These are phyloP conservation scores for Plemyria rubiginata DNA, from an alignment of 2,888 invertebrate species.

Conservation along the genomic window DNA sequence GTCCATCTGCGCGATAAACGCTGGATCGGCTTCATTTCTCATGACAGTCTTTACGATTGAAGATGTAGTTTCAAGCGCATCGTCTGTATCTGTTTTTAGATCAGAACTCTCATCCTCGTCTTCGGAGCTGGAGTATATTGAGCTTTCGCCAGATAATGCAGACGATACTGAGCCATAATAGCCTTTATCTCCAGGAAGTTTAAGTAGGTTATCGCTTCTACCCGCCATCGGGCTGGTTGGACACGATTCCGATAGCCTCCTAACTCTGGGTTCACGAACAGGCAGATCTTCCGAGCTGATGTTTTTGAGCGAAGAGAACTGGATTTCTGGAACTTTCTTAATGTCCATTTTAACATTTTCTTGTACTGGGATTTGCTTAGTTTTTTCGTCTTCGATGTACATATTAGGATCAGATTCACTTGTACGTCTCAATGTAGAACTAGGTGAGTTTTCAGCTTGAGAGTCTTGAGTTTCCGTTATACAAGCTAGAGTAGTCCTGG, in stretches of 20 bases:
- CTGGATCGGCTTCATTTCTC: constrained; percentile 63
- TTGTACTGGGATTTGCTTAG: constrained; percentile 38
- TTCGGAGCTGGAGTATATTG: constrained; percentile 73
- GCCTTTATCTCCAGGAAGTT: constrained; percentile 65
- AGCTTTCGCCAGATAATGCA: constrained; percentile 75
- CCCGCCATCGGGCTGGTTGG: constrained; percentile 71
- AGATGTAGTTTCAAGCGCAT: constrained; percentile 82
- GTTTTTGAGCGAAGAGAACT: constrained; percentile 70
- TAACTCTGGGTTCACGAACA: constrained; percentile 42
- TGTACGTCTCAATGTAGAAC: constrained; percentile 67
- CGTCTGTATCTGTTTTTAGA: constrained; percentile 74
- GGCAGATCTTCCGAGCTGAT: constrained; percentile 56
- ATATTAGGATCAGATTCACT: constrained; percentile 75
- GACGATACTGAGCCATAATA: constrained; percentile 77
- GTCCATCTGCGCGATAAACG: constrained; percentile 66
- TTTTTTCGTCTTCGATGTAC: constrained; percentile 61
- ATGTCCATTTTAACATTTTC: constrained; percentile 39
- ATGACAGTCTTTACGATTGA: constrained; percentile 84
- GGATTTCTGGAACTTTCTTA: constrained; percentile 63
- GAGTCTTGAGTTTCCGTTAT: constrained; percentile 84
- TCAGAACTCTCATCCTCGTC: constrained; percentile 80
- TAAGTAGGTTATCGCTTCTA: constrained; percentile 69
- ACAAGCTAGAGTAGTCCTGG: constrained; percentile 84
- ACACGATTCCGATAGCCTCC: constrained; percentile 76
- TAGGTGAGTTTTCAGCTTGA: constrained; percentile 64